Base-by-base conservation (phyloP, 2,113 vertebrate genomes). In the Oreochromis aureus region DNA sequence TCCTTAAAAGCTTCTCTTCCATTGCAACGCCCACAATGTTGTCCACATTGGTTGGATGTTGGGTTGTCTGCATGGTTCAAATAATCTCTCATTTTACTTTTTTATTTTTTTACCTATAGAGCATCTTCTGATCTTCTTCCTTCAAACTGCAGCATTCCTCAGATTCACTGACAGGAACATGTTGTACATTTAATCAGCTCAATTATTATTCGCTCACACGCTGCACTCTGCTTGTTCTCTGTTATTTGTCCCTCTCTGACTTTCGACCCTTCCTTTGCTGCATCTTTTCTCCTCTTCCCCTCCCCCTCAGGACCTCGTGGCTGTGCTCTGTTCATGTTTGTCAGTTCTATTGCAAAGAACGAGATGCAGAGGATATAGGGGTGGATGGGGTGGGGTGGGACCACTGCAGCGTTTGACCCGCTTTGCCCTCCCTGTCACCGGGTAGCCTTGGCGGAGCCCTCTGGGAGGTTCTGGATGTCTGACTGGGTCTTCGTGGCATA, bases 341-440 rank as follows among this genome's bases (percentile, higher is more conserved):
- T 94, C 90, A 93, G 83, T 63, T 89, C 89, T 83, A 89, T 91
- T 93, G 87, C 48, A 10, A 81, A 53, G 80, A 90, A 85, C 58
- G 46, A 71, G 19, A 19, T 27, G 80, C 8, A 22, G 81, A 71
- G 76, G 44, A 76, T 15, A 6, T 69, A 36, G 10, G 32, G 61
- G 18, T 24, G 63, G 4, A 22, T 13, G 19, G 63, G 24, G 41
- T 22, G 39, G 66, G 39, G 24, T 58, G 39, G 66, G 7, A 78
- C 48, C 9, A 84, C 63, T 86, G 24, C 32, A 11, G 44, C 27
- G 22, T 87, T 95, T 94, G 93, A 94, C 91, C 88, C n/a, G 48
- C 54, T 87, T 92, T 92, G 91, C 82, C 92, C 92, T 76, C 12
- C 59, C 86, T 34, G 78, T 92, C 90, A 90, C 81, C 2, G 59